Evolutionary conservation across 2,113 vertebrate genomes (phyloP).

Genomic region (Chrysochloris asiatica): DNA sequence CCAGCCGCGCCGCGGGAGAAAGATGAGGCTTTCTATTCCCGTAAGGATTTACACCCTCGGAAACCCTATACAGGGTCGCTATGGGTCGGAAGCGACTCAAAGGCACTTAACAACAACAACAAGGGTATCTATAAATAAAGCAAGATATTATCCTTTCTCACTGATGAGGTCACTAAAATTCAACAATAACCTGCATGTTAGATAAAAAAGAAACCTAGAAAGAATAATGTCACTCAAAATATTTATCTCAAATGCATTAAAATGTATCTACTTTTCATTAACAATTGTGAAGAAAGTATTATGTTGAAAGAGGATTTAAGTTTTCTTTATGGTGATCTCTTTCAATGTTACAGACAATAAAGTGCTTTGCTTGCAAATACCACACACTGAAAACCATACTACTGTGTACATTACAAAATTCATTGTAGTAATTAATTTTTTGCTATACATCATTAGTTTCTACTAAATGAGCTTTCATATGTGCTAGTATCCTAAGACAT

Average conservation of each 20-base stretch:
- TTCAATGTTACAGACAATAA: slow-evolving; percentile 50
- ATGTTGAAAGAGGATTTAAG: slow-evolving; percentile 36
- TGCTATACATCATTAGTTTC: slow-evolving; percentile 67
- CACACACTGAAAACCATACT: slow-evolving; percentile 47
- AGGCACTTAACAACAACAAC: no score
- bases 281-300: background rate
- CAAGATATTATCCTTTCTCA: background rate
- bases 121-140: background rate
- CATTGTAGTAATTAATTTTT: slow-evolving; percentile 61
- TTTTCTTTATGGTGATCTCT: slow-evolving; percentile 12
- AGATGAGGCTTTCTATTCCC: no score
- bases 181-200: background rate
- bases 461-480: slow-evolving; percentile 56
- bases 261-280: slow-evolving; percentile 5
- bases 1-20: no score
- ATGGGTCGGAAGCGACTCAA: no score
- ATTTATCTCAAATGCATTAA: slow-evolving; percentile 43
- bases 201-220: background rate
- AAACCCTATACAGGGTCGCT: no score
- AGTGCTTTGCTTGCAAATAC: slow-evolving; percentile 57
- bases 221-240: slow-evolving; percentile 8
- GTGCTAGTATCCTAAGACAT: slow-evolving; percentile 33
- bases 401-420: slow-evolving; percentile 53
- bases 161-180: background rate
- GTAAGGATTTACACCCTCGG: no score